Evolutionary conservation across 2,888 invertebrate genomes (phyloP).

Genomic region (Plusia festucae): DNA sequence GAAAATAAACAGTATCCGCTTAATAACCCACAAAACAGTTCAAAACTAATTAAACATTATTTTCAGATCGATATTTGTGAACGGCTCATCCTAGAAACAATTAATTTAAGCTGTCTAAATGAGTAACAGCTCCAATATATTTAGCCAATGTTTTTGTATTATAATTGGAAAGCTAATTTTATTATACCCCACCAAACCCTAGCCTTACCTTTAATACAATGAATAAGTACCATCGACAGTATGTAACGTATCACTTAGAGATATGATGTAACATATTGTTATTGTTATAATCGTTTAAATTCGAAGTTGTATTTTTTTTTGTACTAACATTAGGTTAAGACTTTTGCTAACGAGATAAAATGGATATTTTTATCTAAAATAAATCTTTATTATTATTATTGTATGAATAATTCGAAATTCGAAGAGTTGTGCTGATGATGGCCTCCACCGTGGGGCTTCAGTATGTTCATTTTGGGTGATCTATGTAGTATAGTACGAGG

Average conservation of each 20-base stretch:
- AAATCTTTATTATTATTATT: too few species aligned
- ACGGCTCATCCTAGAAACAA: neutral
- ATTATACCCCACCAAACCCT: neutral
- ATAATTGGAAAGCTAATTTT: conserved; percentile 1
- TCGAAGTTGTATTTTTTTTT: too few species aligned
- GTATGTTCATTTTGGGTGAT: neutral
- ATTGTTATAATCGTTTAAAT: too few species aligned
- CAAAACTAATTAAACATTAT: neutral
- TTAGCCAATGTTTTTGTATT: neutral
- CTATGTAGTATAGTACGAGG: too few species aligned
- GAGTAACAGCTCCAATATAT: conserved; percentile 1
- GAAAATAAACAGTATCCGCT: neutral
- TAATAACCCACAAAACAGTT: neutral
- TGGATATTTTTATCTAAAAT: too few species aligned
- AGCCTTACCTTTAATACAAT: too few species aligned
- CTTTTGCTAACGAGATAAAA: too few species aligned
- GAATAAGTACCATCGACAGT: too few species aligned
- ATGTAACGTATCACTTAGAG: too few species aligned
- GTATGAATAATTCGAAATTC: too few species aligned
- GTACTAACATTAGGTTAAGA: too few species aligned
- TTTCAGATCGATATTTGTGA: neutral
- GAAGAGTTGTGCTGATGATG: neutral
- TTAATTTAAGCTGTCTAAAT: conserved; percentile 6
- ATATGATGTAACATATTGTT: too few species aligned
- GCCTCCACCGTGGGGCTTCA: neutral